phyloP scores from a whole-genome alignment of 2,888 invertebrate species.

The Oscheius myriophilus region DNA sequence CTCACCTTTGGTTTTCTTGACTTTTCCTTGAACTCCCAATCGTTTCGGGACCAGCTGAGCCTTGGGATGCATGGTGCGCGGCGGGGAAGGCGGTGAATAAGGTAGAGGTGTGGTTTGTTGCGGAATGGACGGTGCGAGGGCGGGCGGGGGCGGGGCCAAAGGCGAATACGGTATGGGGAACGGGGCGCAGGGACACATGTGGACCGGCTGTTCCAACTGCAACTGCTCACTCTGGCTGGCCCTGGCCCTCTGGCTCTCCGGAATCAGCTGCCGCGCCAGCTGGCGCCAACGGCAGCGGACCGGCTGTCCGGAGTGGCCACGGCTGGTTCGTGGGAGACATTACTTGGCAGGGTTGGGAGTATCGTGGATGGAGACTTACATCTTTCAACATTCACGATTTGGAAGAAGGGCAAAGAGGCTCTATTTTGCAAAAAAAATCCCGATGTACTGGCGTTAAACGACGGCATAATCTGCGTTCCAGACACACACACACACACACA shows the following conservation, averaged over 20 bases:
- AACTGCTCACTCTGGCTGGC: constrained; percentile 27
- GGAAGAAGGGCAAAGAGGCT: not conserved
- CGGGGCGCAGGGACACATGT: constrained; percentile 26
- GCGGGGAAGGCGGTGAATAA: not conserved
- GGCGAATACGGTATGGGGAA: constrained; percentile 2
- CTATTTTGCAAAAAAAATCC: too few species aligned
- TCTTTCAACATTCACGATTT: too few species aligned
- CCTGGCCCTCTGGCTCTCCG: constrained; percentile 27
- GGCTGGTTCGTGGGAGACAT: not conserved
- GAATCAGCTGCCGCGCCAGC: constrained; percentile 29
- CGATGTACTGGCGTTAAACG: too few species aligned
- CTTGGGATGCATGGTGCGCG: constrained; percentile 29
- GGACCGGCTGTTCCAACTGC: constrained; percentile 28
- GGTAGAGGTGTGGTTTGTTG: constrained; percentile 6
- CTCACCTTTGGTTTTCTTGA: constrained; percentile 27
- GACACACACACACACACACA: too few species aligned
- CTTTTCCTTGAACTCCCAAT: constrained; percentile 20
- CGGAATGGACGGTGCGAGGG: constrained; percentile 22
- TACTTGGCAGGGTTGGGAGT: too few species aligned
- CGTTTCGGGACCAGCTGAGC: constrained; percentile 20
- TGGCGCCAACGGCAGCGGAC: constrained; percentile 16
- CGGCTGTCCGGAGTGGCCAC: constrained; percentile 13
- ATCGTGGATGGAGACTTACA: too few species aligned
- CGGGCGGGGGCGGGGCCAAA: not conserved
- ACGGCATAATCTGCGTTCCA: too few species aligned